Evolutionary conservation across 2,113 vertebrate species (phyloP), one percentile per base, ranked within the genome.

Genomic region (Falcunculus frontatus): DNA sequence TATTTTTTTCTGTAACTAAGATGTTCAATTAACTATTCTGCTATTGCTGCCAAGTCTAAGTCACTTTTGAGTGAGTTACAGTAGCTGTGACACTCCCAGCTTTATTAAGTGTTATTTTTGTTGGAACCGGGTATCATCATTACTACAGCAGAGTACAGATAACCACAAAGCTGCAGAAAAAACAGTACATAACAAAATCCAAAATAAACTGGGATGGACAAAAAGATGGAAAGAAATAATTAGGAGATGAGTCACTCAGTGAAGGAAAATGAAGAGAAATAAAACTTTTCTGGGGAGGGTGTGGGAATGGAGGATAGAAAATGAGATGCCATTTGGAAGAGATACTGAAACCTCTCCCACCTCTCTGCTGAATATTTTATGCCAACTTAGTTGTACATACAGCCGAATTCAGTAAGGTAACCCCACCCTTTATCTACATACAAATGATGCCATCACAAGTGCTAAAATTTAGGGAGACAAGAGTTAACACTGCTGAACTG

Each of bases 1-100:
- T 75, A 47, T 72, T 74, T 92, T 88, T 88, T 84, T 91, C 35
- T 89, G 23, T 52, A 80, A 91, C 29, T 81, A 75, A 84, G 60
- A 90, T 37, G 7, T 93, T 96, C 55, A 92, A 77, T 73, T 82
- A 95, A 90, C 63, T 94, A 68, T 81, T 85, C 53, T 26, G 49
- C 59, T 41, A 86, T 32, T 42, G 62, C 60, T 93, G 94, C 74
- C 92, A 95, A 89, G 19, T 62, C 37, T 46, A 67, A 90, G 33
- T 64, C 6, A 91, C 68, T 89, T 96, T 47, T 82, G 70, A 84
- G 29, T 60, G 41, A 93, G 49, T 84, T 95, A 59, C 91, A 89
- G 68, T 56, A 87, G 84, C 53, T 53, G 52, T 44, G 72, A 88
- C 56, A 95, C 92, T 88, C 27, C 16, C 82, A 55, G 39, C 16